Base-by-base conservation (phyloP, 2,888 invertebrate species). In the Troides aeacus region DNA sequence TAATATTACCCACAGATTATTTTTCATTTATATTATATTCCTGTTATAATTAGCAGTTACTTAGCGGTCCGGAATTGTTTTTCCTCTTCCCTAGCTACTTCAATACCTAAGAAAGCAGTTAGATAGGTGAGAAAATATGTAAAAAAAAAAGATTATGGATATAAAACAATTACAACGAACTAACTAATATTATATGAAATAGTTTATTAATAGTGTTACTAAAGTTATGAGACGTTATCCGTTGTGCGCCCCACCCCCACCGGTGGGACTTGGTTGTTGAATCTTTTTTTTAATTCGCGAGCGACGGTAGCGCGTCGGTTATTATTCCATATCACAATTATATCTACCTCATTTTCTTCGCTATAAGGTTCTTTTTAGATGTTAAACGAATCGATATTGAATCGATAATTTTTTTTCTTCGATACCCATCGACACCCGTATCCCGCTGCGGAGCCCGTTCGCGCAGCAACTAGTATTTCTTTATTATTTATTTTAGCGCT, bases 261-360 rank as follows among this genome's bases (percentile, higher is more conserved):
- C 50, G 62, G 68, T 62, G 56, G 64, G 62, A 69, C 68, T 62
- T 62, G 61, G 66, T 70, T 65, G 57, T 72, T 63, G 50, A 66
- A 57, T 23, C 68, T 64, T 67, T 68, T 70, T 70, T 64, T 66
- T 61, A 64, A 61, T 24, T 63, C 36, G 18, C 53, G 73, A 66
- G 64, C 61, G 64, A 68, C 58, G 17, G 69, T 74, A 77, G 82
- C 82, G 79, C 74, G 81, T 79, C 81, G 78, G 78, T 83, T 75
- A 75, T 82, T 82, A 87, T 84, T 89, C 87, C 91, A 92, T 92
- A 92, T 92, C 92, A 92, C 92, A 91, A 91, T 90, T 82, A 75
- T 85, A 92, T 89, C 92, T 92, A 92, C 92, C 92, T 92, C 92
- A 92, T 90, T 90, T 89, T 87, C 84, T 87, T 87, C 84, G 86